Base-by-base conservation (phyloP, 2,797 vertebrate species). In the Anas capensis region DNA sequence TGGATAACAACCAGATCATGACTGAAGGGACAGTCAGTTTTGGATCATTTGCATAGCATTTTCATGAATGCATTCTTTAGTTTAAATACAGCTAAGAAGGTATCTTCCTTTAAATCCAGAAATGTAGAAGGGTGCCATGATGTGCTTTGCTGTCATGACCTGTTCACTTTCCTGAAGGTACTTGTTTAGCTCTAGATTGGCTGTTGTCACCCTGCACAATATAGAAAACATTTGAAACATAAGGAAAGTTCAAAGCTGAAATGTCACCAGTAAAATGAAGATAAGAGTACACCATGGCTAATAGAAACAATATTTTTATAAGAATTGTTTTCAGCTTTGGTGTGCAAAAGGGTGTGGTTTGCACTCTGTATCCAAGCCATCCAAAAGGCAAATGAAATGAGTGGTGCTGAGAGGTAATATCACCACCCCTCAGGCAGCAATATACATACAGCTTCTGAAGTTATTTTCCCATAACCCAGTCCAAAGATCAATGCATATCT, bases 231-330 rank as follows among this genome's bases (percentile, higher is more conserved):
- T 93, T 72, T 79, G 81, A 80, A 84, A 73, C 2, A 1, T 3
- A 12, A 38, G 2, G n/a, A 20, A 82, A 76, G 14, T 64, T n/a
- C 7, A 10, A 90, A 86, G 58, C 18, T 51, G 16, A 4, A 38
- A 4, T 60, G 38, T 44, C 11, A 33, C 15, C 2, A 2, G 11
- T 44, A 27, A 0, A 2, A 58, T 9, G 72, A 79, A 57, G 4
- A 14, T 12, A 48, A 46, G 33, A 78, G 24, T 77, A 77, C 84
- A 40, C 54, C 11, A 23, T 3, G 1, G 8, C 36, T n/a, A 85
- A 40, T 31, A 57, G 29, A 88, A 95, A 60, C 46, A 58, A 6
- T 31, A 42, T 18, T 29, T 65, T 54, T 58, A 3, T 65, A 42
- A 79, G 40, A 65, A 57, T 38, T 8, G 6, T 21, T 94, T 68